Percentiles rank a stretch among this genome's conserved stretches.
phyloP scores from a whole-genome alignment of 2,797 vertebrate genomes.

The Paguma larvata region DNA sequence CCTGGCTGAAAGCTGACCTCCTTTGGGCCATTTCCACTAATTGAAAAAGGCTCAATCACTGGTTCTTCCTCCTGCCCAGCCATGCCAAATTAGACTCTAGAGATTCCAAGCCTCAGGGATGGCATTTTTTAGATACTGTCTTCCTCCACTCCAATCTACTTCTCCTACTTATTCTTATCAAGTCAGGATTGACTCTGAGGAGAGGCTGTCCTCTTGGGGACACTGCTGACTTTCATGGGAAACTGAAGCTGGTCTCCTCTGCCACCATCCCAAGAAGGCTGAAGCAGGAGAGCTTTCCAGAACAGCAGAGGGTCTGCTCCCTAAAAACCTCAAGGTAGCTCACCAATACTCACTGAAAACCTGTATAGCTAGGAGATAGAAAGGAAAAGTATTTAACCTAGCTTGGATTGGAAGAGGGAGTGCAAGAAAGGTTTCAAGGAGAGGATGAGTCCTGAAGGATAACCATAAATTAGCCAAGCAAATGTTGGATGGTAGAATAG shows the following conservation, averaged over 20 bases:
- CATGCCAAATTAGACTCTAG: not conserved
- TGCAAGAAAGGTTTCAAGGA: conserved; percentile 13
- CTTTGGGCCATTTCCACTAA: not conserved
- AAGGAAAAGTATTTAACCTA: conserved; percentile 42
- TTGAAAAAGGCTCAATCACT: not conserved
- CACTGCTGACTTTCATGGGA: conserved; percentile 16
- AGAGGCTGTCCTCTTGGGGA: not conserved
- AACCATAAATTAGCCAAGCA: conserved; percentile 7
- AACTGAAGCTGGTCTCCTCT: not conserved
- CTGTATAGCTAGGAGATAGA: not conserved
- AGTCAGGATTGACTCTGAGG: not conserved
- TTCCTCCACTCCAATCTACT: not conserved
- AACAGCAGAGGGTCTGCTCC: not conserved
- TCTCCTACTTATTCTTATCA: not conserved
- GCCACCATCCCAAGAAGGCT: not conserved
- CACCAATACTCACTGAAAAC: not conserved
- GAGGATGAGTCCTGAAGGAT: not conserved
- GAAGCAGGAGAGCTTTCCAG: not conserved
- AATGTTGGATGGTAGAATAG: not conserved
- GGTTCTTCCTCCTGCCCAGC: conserved; percentile 25
- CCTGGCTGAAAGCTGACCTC: not conserved
- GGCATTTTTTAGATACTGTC: not conserved
- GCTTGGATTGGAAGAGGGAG: not conserved
- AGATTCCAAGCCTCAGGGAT: not conserved
- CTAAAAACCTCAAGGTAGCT: not conserved